Conservation (phyloP, 1,140 invertebrate genomes). For the Camponotus vicinus region DNA sequence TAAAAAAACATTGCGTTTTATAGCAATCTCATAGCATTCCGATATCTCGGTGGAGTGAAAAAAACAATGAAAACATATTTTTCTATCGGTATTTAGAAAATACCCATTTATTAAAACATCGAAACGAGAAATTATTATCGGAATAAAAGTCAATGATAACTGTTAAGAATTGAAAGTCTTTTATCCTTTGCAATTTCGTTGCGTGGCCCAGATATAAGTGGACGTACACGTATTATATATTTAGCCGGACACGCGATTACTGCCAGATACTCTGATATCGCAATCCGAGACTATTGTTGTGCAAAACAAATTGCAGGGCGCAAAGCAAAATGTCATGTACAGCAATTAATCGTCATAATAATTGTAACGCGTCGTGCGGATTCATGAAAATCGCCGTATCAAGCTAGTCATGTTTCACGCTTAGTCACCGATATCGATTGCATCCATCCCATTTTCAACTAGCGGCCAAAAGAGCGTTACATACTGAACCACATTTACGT, state of each 20-base stretch:
- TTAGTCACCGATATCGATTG: conserved; percentile 64
- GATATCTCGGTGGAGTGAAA: conserved; percentile 16
- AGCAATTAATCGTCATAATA: conserved; percentile 55
- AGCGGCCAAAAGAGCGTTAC: conserved; percentile 25
- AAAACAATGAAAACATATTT: conserved; percentile 23
- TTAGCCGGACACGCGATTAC: conserved; percentile 36
- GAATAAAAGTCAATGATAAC: conserved; percentile 32
- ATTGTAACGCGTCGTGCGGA: conserved; percentile 35
- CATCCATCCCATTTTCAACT: conserved; percentile 48
- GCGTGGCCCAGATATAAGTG: conserved; percentile 59
- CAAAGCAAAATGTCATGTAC: conserved; percentile 43
- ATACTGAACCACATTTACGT: conserved; percentile 50
- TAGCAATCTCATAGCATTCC: conserved; percentile 62
- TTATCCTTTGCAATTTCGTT: conserved; percentile 44
- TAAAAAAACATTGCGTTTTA: conserved; percentile 38
- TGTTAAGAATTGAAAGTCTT: conserved; percentile 66
- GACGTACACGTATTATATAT: conserved; percentile 31
- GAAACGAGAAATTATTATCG: conserved; percentile 3
- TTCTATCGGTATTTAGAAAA: conserved; percentile 32
- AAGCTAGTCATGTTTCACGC: conserved; percentile 70
- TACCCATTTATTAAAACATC: conserved; percentile 22
- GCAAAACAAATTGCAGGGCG: conserved; percentile 48
- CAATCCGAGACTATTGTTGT: conserved; percentile 48
- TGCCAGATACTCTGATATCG: conserved; percentile 51
- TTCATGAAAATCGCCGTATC: conserved; percentile 65